These are phyloP conservation scores for Ladona fulva DNA, from an alignment of 1,140 invertebrate genomes.

Conservation along the genomic window DNA sequence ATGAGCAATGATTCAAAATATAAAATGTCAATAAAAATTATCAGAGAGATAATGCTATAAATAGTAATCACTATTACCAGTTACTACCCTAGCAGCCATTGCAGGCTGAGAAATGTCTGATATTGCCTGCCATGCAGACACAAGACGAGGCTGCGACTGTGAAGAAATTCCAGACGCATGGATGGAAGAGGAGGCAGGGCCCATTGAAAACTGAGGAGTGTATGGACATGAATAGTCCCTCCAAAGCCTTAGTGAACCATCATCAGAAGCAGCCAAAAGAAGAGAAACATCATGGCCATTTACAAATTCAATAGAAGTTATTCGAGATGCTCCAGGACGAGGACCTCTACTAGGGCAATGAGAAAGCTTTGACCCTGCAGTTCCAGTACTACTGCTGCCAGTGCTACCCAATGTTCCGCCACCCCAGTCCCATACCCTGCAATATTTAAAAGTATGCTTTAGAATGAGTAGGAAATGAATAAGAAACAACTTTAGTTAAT, in stretches of 20 bases:
- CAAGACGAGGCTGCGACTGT: slow-evolving; percentile 41
- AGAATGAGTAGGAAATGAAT: slow-evolving; percentile 13
- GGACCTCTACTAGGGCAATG: slow-evolving; percentile 13
- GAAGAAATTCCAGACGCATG: not conserved
- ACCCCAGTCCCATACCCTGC: slow-evolving; percentile 62
- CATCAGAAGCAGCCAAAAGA: slow-evolving; percentile 59
- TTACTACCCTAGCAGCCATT: slow-evolving; percentile 29
- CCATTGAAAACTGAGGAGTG: not conserved
- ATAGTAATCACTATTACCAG: slow-evolving; percentile 30
- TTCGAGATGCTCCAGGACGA: slow-evolving; percentile 39
- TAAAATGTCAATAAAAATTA: too few species aligned
- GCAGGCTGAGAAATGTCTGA: slow-evolving; percentile 49
- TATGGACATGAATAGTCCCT: slow-evolving; percentile 33
- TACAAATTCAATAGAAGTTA: slow-evolving; percentile 78
- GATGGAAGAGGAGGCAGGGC: not conserved
- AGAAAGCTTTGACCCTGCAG: slow-evolving; percentile 27
- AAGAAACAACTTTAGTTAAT: too few species aligned
- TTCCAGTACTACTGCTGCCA: slow-evolving; percentile 34
- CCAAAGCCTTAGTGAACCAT: slow-evolving; percentile 69
- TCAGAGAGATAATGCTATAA: not conserved
- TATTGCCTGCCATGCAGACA: slow-evolving; percentile 76
- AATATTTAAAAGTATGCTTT: slow-evolving; percentile 18
- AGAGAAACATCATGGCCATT: slow-evolving; percentile 77
- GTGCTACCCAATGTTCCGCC: slow-evolving; percentile 51
- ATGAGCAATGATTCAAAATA: too few species aligned